Conservation (phyloP, 2,113 vertebrate genomes). For the Rhabdornis inornatus region DNA sequence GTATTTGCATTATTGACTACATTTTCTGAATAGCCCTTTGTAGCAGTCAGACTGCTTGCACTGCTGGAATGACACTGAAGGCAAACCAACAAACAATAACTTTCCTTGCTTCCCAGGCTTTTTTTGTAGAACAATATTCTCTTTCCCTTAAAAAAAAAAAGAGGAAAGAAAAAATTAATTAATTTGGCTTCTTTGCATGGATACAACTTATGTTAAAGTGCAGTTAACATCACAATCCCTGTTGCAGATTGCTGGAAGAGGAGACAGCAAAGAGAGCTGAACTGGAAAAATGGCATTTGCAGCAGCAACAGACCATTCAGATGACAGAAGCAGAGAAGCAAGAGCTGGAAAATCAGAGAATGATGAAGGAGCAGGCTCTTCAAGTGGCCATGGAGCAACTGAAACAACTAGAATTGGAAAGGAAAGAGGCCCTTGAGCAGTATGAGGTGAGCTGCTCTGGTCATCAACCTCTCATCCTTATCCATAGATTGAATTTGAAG, state of each 20-base stretch:
- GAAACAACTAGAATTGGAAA: constrained; percentile 84
- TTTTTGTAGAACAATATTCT: background rate
- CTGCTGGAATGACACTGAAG: background rate
- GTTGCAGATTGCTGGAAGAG: constrained; percentile 86
- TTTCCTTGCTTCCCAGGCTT: background rate
- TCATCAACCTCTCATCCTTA: background rate
- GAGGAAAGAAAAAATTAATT: background rate
- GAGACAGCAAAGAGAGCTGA: constrained; percentile 88
- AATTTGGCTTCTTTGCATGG: background rate
- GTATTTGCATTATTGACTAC: background rate
- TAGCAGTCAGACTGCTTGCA: background rate
- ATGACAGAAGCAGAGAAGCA: constrained; percentile 91
- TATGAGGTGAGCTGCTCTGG: constrained; percentile 81
- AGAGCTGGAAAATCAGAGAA: constrained; percentile 85
- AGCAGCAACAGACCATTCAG: constrained; percentile 88
- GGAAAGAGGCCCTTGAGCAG: constrained; percentile 86
- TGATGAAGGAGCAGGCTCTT: constrained; percentile 85
- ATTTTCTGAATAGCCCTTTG: constrained; percentile 25
- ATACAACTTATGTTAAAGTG: background rate
- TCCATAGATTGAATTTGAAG: background rate
- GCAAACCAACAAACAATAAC: background rate
- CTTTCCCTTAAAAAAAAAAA: background rate
- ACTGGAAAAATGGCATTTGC: constrained; percentile 88
- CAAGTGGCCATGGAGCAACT: constrained; percentile 90
- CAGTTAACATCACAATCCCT: background rate